Evolutionary conservation across 2,797 vertebrate genomes (phyloP), one percentile per base, ranked within the genome.

Genomic region (Margarornis squamiger): DNA sequence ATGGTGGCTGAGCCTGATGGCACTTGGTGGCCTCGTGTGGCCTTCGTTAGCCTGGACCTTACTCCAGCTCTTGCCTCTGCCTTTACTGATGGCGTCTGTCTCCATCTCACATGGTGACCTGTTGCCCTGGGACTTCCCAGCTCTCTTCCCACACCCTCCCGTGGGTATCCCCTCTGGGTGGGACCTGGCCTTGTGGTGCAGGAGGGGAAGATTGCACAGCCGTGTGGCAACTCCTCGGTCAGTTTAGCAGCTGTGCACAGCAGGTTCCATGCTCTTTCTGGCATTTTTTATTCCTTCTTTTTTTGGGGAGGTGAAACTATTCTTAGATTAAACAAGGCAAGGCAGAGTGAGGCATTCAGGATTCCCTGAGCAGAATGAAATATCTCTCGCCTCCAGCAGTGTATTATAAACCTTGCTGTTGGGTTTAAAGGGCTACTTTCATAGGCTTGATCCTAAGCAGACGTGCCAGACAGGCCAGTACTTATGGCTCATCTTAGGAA

Each of bases 401-500:
- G 52, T 61, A 10, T 66, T 62, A 7, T 19, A 86, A 34, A 72
- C 65, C 54, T 92, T 7, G 3, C 48, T 41, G 2, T 2, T 63
- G 76, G 45, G 23, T 70, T 92, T 78, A 65, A 62, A 90, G 87
- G 62, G 79, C 55, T 76, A 21, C 74, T 93, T 96, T 90, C 81
- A 86, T 38, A 87, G 85, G 79, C 52, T 90, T 71, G 95, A 88
- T 94, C 89, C 86, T 93, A 67, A 1, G 21, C 86, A 92, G 92
- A 88, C 62, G 26, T 95, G 94, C 95, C 94, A 90, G 86, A 38
- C 83, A 84, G 86, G 52, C 91, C 92, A 79, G 80, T 91, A 83
- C 79, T 81, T 93, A 90, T 75, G 80, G 92, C 83, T 97, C 92
- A 70, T 93, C 93, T 83, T 93, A 91, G 84, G 79, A 95, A 96